Evolutionary conservation across 2,113 vertebrate genomes (phyloP), one percentile per base, ranked within the genome.

Genomic region (Hipposideros armiger): DNA sequence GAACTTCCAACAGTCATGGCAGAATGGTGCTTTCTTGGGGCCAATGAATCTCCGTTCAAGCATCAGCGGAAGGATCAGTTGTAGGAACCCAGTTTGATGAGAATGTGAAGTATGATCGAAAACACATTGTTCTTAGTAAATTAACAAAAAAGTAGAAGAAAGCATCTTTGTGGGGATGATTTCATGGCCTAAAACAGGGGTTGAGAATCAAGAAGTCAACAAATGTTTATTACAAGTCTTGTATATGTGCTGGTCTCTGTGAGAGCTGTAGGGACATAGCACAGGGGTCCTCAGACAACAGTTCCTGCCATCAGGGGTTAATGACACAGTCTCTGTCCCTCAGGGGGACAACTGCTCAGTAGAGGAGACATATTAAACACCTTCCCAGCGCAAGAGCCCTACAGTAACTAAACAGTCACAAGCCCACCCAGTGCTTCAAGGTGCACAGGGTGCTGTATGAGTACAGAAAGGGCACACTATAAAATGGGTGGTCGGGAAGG

Each of bases 1-100:
- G 56, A 67, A 26, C 36, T 7, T 19, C 4, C 24, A n/a, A 54
- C 3, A 28, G 14, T 16, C 6, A 3, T 0, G 11, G 42, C n/a
- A 47, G 30, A 47, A 0, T 3, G 1, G 9, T 32, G 54, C 22
- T 77, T 36, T 16, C 74, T 54, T 26, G 1, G 17, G 70, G 9
- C 52, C 28, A 0, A 5, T 3, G 36, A 64, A 52, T 11, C 36
- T 17, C 17, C 40, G 19, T n/a, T 32, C 52, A 30, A 73, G 28
- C 15, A 19, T 14, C 11, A 36, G 26, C 30, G 3, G 74, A 70
- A 28, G 0, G 1, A 9, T 4, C 9, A 2, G 58, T 36, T 50
- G 20, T 5, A 74, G 60, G 67, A 45, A 26, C n/a, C 4, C 30
- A 9, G 10, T 54, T 2, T 6, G 13, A 28, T 28, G 42, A 42